phyloP scores from a whole-genome alignment of 2,888 invertebrate species.

The Oxystoma pomonae region DNA sequence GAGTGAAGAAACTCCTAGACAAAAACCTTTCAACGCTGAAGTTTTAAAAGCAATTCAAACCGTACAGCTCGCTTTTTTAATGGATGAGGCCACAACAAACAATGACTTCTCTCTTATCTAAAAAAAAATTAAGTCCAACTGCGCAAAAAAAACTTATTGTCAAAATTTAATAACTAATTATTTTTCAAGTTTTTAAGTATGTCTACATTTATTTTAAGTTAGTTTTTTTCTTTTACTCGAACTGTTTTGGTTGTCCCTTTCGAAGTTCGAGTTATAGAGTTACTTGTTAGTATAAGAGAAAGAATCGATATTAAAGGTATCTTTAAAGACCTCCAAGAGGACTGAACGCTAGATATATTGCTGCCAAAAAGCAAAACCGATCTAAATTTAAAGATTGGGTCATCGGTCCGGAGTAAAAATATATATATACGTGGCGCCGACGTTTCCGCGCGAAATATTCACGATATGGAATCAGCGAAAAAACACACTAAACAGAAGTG shows the following conservation, averaged over 20 bases:
- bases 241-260: too few species aligned
- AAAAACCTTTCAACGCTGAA: slow-evolving; percentile 2
- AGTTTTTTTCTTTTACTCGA: neutral
- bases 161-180: neutral
- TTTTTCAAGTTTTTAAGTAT: neutral
- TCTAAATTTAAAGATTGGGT: neutral
- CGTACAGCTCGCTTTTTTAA: slow-evolving; percentile 12
- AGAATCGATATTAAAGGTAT: too few species aligned
- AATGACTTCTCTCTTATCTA: slow-evolving; percentile 1
- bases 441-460: neutral
- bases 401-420: neutral
- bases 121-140: neutral
- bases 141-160: too few species aligned
- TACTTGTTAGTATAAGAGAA: too few species aligned
- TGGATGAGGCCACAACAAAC: slow-evolving; percentile 10
- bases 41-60: slow-evolving; percentile 13
- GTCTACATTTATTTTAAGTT: neutral
- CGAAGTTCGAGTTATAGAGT: too few species aligned
- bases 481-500: too few species aligned
- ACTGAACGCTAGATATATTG: too few species aligned
- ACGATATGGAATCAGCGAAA: too few species aligned
- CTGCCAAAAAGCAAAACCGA: too few species aligned
- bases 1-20: slow-evolving; percentile 12
- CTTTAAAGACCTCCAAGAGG: too few species aligned
- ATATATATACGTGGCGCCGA: neutral